Evolutionary conservation across 1,140 invertebrate species (phyloP), one percentile per base, ranked within the genome.

Genomic region (Temnothorax longispinosus): DNA sequence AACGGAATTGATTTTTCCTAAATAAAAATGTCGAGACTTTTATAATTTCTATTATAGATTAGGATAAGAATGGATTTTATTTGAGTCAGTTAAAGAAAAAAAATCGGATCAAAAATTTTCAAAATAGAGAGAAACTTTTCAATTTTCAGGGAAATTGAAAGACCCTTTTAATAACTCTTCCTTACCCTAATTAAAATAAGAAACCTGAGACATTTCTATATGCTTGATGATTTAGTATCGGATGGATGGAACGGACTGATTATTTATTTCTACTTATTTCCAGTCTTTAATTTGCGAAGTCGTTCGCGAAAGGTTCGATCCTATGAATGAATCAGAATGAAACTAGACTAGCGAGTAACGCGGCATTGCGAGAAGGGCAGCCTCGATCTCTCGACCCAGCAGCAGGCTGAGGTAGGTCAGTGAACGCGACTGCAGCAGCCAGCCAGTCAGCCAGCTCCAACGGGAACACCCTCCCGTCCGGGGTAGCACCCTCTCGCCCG

Each of bases 381-480:
- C 65, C 76, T 65, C 60, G 44, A 50, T 81, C 35, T 81, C 64
- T 81, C 77, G 64, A 71, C 64, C 77, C 64, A 81, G 65, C 77
- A 69, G 64, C 62, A 47, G 44, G 75, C 62, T 71, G 64, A 54
- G 77, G 65, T 71, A 81, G 77, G 77, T 81, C 77, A 81, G 77
- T 81, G 77, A 81, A 81, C 77, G 77, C 77, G 15, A 81, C 77
- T 81, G 77, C 64, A 81, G 77, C 77, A 69, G 47, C 77, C 75
- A 77, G 38, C 75, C 75, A 80, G 47, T 52, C 77, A 81, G 77
- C 77, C 77, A 80, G 77, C 77, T 65, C 65, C 77, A 67, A 80
- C 62, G 41, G 62, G 77, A 71, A 81, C 77, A 81, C 77, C 77
- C 77, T 81, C 65, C 77, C 50, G 77, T 81, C 77, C 77, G 77